Percentiles rank a stretch among this genome's conserved stretches.
Evolutionary conservation across 1,140 invertebrate species (phyloP).

Genomic region (Leptopilina boulardi): DNA sequence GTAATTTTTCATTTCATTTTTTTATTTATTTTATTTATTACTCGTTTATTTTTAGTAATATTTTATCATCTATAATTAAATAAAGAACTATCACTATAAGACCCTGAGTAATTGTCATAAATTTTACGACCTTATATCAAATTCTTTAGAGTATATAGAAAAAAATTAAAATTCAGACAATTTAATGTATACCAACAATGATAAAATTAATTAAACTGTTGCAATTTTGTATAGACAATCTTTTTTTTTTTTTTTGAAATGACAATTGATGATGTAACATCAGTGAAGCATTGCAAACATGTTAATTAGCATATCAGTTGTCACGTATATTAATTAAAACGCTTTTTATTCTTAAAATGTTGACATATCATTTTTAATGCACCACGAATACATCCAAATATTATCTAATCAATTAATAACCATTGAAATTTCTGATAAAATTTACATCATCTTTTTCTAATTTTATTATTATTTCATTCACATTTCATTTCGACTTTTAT

Average conservation of each 20-base stretch:
- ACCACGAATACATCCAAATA: constrained; percentile 46
- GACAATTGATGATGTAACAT: constrained; percentile 51
- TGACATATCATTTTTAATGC: constrained; percentile 51
- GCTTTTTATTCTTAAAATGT: constrained; percentile 40
- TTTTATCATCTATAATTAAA: background rate
- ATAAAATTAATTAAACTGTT: constrained; percentile 15
- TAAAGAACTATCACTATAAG: background rate
- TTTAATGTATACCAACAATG: background rate
- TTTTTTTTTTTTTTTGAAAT: background rate
- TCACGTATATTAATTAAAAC: constrained; percentile 43
- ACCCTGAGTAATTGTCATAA: background rate
- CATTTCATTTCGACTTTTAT: too few species aligned
- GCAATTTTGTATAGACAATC: background rate
- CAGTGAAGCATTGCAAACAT: constrained; percentile 48
- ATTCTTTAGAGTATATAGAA: background rate
- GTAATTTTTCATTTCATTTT: background rate
- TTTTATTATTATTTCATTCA: background rate
- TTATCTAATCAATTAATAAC: constrained; percentile 44
- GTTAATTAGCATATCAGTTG: constrained; percentile 36
- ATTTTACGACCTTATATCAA: background rate
- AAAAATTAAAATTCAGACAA: background rate
- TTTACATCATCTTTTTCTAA: background rate
- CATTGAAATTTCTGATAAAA: background rate
- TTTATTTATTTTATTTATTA: background rate
- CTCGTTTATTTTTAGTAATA: background rate